Conservation (phyloP, 1,140 invertebrate genomes). For the Caenorhabditis elegans region WBcel235 BX284606.5:9741001-9741500, state of each 20-base stretch:
- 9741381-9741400: background rate
- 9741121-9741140: no score
- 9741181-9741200: no score
- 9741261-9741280: conserved; percentile 56
- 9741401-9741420: background rate
- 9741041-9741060: no score
- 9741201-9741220: conserved; percentile 49
- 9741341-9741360: no score
- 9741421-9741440: background rate
- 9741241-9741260: conserved; percentile 52
- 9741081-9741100: no score
- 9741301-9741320: background rate
- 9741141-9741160: no score
- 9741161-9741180: no score
- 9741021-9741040: no score
- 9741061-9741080: no score
- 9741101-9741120: no score
- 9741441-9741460: background rate
- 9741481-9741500: background rate
- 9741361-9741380: background rate
- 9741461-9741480: background rate
- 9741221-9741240: conserved; percentile 48
- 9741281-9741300: conserved; percentile 5
- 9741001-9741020: no score
- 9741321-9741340: no score